Percentiles rank a stretch among this genome's conserved stretches.
Conservation (phyloP, 1,140 invertebrate genomes). For the Trypoxylus dichotomus region DNA sequence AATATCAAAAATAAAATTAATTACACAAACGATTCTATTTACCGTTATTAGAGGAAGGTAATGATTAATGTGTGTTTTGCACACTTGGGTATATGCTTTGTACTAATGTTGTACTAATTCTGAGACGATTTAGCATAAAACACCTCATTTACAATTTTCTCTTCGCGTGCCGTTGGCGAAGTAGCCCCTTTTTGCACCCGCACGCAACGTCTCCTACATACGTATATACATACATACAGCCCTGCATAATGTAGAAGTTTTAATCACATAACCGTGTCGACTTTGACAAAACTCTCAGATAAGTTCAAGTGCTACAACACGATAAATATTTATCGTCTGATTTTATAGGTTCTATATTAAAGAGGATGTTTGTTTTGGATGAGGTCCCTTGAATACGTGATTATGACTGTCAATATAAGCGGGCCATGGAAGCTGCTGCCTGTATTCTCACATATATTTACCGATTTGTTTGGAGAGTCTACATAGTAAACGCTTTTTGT, state of each 20-base stretch:
- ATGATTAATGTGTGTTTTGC: neutral
- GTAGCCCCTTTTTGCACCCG: neutral
- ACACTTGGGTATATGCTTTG: neutral
- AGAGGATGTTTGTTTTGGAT: constrained; percentile 18
- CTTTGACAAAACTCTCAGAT: constrained; percentile 19
- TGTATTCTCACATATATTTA: constrained; percentile 13
- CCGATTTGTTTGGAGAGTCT: constrained; percentile 4
- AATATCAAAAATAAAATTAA: constrained; percentile 18
- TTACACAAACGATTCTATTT: constrained; percentile 13
- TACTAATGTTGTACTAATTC: constrained; percentile 2
- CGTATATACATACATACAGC: no score
- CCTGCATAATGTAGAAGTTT: neutral
- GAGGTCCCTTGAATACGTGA: constrained; percentile 13
- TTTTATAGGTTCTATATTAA: constrained; percentile 14
- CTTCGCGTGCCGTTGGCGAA: neutral
- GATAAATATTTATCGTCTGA: constrained; percentile 21
- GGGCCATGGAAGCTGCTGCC: neutral
- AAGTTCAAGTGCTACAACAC: constrained; percentile 19
- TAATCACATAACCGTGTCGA: constrained; percentile 11
- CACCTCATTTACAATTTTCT: neutral
- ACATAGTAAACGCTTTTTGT: constrained; percentile 3
- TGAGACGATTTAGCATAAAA: neutral
- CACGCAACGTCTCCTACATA: neutral
- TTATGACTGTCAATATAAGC: constrained; percentile 6
- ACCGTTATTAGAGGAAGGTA: neutral